Conservation (phyloP, 1,140 invertebrate genomes). For the Chelonus insularis region DNA sequence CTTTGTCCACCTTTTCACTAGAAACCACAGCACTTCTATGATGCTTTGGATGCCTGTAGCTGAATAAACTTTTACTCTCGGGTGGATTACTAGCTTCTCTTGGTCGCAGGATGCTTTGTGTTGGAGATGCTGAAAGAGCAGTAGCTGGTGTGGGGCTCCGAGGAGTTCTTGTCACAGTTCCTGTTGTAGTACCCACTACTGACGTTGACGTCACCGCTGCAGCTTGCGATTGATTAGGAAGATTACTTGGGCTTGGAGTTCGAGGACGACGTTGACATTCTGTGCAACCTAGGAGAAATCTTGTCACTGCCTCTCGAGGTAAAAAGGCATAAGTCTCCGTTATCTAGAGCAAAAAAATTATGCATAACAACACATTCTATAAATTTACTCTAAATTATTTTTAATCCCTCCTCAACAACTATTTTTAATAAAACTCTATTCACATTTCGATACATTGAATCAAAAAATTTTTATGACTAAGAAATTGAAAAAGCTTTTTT, state of each 20-base stretch:
- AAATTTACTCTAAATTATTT: too few relatives aligned
- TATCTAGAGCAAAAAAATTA: conserved; percentile 70
- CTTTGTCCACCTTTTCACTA: conserved; percentile 40
- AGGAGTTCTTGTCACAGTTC: conserved; percentile 13
- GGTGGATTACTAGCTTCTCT: conserved; percentile 46
- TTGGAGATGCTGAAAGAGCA: conserved; percentile 38
- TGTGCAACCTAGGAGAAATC: conserved; percentile 90
- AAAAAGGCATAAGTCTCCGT: conserved; percentile 94
- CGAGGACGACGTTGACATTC: conserved; percentile 88
- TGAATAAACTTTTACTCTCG: conserved; percentile 49
- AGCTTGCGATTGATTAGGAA: conserved; percentile 38
- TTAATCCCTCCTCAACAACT: too few relatives aligned
- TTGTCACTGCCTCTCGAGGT: conserved; percentile 91
- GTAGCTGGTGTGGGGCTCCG: conserved; percentile 40
- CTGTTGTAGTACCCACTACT: conserved; percentile 3
- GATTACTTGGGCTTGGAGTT: conserved; percentile 65
- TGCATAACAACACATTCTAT: too few relatives aligned
- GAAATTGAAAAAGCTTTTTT: too few relatives aligned
- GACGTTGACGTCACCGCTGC: conserved; percentile 16
- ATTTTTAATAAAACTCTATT: too few relatives aligned
- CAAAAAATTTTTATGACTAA: too few relatives aligned
- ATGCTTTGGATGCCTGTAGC: conserved; percentile 48
- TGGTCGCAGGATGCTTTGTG: conserved; percentile 43
- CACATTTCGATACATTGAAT: too few relatives aligned
- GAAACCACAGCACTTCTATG: conserved; percentile 29